Conservation (phyloP, 23 tunicate genomes). For the Botrylloides violaceus region DNA sequence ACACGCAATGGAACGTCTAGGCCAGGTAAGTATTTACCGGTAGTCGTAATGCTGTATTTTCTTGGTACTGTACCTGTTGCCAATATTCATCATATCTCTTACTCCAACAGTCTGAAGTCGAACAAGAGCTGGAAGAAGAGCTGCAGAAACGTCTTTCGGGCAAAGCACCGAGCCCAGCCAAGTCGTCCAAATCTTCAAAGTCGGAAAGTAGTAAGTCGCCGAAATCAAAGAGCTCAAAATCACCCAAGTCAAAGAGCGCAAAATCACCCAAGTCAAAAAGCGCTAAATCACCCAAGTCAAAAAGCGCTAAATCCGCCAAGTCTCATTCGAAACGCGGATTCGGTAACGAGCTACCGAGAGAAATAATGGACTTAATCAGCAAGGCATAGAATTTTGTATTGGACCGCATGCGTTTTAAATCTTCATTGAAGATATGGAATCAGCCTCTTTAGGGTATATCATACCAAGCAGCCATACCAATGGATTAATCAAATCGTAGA, state of each 20-base stretch:
- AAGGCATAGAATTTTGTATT: too few species aligned
- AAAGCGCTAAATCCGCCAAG: neutral
- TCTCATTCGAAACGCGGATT: neutral
- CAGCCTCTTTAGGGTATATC: too few species aligned
- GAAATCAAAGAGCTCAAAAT: conserved; percentile 4
- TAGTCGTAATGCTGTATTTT: too few species aligned
- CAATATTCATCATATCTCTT: neutral
- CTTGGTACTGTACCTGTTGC: neutral
- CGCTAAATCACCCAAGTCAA: conserved; percentile 5
- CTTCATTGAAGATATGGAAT: too few species aligned
- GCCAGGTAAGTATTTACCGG: neutral
- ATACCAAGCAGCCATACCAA: too few species aligned
- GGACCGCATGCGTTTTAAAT: too few species aligned
- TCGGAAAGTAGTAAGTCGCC: too few species aligned
- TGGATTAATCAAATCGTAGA: too few species aligned
- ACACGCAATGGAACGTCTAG: neutral
- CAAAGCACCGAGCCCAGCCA: neutral
- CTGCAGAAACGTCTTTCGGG: conserved; percentile 8
- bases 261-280: neutral
- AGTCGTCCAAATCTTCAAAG: neutral
- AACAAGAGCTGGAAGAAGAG: conserved; percentile 15
- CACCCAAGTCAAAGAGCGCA: neutral
- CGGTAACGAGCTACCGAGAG: neutral
- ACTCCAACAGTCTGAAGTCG: conserved; percentile 1
- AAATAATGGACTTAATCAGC: neutral